phyloP scores from a whole-genome alignment of 2,888 invertebrate species.

The Chalcosyrphus nemorum region DNA sequence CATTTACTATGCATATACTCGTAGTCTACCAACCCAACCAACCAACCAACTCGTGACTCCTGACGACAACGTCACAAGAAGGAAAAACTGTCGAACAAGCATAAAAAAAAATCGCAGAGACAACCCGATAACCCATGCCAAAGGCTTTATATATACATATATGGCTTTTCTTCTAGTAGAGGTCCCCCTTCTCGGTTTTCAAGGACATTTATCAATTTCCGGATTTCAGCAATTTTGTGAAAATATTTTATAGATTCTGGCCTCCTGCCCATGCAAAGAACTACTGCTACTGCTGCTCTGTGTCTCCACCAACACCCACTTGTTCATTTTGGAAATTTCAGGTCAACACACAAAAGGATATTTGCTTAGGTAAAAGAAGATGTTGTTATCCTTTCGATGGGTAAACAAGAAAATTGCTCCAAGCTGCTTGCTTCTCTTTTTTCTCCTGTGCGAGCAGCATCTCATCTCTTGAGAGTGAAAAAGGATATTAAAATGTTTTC shows the following conservation, averaged over 20 bases:
- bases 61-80: not conserved
- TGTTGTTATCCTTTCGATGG: slow-evolving; percentile 51
- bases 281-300: not conserved
- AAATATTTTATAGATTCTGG: slow-evolving; percentile 62
- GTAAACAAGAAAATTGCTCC: slow-evolving; percentile 51
- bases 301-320: not conserved
- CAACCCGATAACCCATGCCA: slow-evolving; percentile 29
- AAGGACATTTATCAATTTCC: slow-evolving; percentile 70
- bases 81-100: slow-evolving; percentile 39
- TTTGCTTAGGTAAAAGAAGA: slow-evolving; percentile 53
- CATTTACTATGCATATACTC: slow-evolving; percentile 25
- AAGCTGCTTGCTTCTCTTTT: slow-evolving; percentile 38
- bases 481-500: slow-evolving; percentile 52
- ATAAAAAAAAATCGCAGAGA: slow-evolving; percentile 27
- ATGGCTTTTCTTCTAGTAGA: no score
- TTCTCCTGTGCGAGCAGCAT: not conserved
- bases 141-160: no score
- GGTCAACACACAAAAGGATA: slow-evolving; percentile 34
- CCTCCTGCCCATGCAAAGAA: slow-evolving; percentile 36
- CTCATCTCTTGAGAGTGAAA: not conserved
- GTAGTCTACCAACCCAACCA: not conserved
- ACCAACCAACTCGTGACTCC: not conserved
- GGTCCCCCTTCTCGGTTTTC: no score
- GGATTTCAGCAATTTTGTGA: slow-evolving; percentile 56
- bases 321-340: not conserved